Base-by-base conservation (phyloP, 2,797 vertebrate genomes). In the Acomys russatus region DNA sequence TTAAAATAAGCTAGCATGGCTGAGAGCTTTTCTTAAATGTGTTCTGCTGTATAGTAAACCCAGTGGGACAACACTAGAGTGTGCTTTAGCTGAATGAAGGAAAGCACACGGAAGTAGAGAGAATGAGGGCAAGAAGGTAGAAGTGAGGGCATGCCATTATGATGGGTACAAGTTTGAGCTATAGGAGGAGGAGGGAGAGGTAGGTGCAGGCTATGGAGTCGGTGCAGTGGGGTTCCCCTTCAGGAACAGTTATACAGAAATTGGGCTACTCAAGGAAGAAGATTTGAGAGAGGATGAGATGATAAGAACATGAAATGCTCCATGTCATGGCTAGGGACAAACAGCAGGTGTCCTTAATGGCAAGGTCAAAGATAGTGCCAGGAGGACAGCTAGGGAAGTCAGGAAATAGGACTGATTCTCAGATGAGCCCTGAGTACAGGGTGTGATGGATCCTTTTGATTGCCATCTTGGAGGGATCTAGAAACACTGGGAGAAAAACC, bases 101-200 rank as follows among this genome's bases (percentile, higher is more conserved):
- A 20, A 63, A 74, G 30, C 2, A 35, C 28, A 9, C 35, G 8
- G 35, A 0, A 17, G 35, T 4, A 61, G 59, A 88, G 78, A 85
- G 56, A 82, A 49, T 0, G 12, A 59, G n/a, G 38, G n/a, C 18
- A 1, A 51, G 63, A 76, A 56, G 44, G 23, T 14, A 23, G 17
- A 64, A 9, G n/a, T 15, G 14, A 23, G 84, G 82, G 12, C 9
- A 4, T 0, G 2, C 1, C 0, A 4, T 14, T 18, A 11, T 23
- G 44, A 61, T 0, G 56, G 68, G 28, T 4, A 9, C 20, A 11
- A 44, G 2, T 71, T 54, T 71, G 44, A 33, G 6, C 20, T 9
- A 49, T 2, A n/a, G 10, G 38, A 3, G 8, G 25, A 6, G 73
- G 35, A 68, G 18, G 18, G n/a, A 59, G 28, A 44, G 56, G 6